Evolutionary conservation across 2,888 invertebrate genomes (phyloP).

Genomic region (Acanthosepion pharaonis): DNA sequence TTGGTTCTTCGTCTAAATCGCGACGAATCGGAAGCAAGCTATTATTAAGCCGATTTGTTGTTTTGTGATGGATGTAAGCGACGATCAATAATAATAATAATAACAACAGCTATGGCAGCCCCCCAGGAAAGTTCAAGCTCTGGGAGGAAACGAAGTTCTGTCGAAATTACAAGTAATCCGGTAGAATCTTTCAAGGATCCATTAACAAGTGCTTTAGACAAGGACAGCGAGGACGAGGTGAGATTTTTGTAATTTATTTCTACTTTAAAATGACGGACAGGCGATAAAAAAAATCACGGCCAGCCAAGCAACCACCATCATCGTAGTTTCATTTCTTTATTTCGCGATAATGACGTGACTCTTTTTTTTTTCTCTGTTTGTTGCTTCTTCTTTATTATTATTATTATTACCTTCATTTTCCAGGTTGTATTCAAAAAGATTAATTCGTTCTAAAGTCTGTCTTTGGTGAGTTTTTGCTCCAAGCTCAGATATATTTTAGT

Average conservation of each 20-base stretch:
- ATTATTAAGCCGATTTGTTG: slow-evolving; percentile 49
- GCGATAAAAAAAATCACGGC: neutral
- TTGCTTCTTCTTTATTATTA: neutral
- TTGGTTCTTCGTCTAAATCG: slow-evolving; percentile 43
- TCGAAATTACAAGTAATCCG: neutral
- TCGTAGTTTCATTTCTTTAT: neutral
- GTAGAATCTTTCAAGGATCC: slow-evolving; percentile 68
- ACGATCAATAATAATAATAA: slow-evolving; percentile 52
- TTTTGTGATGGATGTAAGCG: slow-evolving; percentile 41
- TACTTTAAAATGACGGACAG: neutral
- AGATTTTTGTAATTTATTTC: slow-evolving; percentile 51
- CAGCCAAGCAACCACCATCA: neutral
- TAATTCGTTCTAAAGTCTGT: neutral
- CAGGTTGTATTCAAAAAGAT: neutral
- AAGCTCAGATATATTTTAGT: neutral
- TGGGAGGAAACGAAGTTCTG: slow-evolving; percentile 24
- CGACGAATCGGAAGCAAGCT: slow-evolving; percentile 48
- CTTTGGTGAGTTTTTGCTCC: neutral
- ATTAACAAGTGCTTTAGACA: slow-evolving; percentile 64
- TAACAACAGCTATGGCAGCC: slow-evolving; percentile 38
- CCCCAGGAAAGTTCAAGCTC: slow-evolving; percentile 3
- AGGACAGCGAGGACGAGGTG: slow-evolving; percentile 66
- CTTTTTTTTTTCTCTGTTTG: neutral
- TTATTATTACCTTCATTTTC: neutral
- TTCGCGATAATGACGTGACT: neutral